These are phyloP conservation scores for Neopipo cinnamomea DNA, from an alignment of 2,113 vertebrate species.

Conservation along the genomic window DNA sequence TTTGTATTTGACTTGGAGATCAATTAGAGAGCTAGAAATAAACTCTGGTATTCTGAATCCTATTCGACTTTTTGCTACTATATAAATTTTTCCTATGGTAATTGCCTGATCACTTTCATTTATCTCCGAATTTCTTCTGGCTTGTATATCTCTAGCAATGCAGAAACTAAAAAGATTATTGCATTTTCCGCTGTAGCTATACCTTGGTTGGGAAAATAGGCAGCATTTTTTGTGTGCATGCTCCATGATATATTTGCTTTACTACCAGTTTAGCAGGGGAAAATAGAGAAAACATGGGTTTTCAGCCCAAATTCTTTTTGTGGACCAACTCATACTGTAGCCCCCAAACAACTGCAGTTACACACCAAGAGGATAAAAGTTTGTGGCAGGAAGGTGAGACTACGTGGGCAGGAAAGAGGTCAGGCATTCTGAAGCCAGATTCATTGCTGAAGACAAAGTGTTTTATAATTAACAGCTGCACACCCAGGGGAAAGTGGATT, in stretches of 20 bases:
- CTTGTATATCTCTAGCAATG: not conserved
- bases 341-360: not conserved
- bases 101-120: not conserved
- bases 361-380: not conserved
- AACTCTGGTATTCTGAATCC: not conserved
- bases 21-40: not conserved
- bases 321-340: not conserved
- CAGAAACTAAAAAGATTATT: not conserved
- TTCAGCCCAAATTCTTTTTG: not conserved
- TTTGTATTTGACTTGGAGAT: not conserved
- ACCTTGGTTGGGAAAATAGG: not conserved
- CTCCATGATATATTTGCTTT: not conserved
- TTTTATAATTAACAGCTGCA: not conserved
- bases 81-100: not conserved
- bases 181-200: not conserved
- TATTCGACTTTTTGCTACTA: not conserved
- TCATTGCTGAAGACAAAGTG: not conserved
- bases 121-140: not conserved
- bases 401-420: not conserved
- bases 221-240: not conserved
- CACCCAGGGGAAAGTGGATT: not conserved
- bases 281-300: not conserved
- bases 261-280: not conserved
- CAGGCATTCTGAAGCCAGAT: not conserved
- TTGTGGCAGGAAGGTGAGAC: not conserved